These are phyloP conservation scores for Enteromius unitaeniatus DNA, from an alignment of 2,797 vertebrate species.

Conservation along the genomic window DNA sequence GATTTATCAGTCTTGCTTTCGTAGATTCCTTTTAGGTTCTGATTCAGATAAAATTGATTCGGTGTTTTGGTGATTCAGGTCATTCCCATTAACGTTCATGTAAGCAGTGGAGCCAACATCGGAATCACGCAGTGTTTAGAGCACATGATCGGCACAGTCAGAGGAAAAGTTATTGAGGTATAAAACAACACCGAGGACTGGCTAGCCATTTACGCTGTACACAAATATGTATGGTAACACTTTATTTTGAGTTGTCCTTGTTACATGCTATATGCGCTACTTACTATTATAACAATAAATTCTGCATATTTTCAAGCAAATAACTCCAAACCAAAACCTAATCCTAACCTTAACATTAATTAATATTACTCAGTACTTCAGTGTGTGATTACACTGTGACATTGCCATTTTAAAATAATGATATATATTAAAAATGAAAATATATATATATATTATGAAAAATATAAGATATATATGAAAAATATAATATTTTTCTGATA, in stretches of 20 bases:
- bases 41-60: neutral
- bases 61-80: constrained; percentile 77
- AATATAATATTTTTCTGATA: neutral
- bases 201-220: neutral
- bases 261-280: no score
- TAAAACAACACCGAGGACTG: neutral
- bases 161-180: constrained; percentile 96
- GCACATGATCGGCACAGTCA: constrained; percentile 90
- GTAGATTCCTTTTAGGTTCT: neutral
- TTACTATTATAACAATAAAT: no score
- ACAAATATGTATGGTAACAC: neutral
- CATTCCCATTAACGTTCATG: constrained; percentile 87
- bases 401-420: no score
- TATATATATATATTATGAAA: no score
- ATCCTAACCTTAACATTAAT: no score
- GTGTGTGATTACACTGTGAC: no score
- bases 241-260: no score
- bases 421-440: no score
- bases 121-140: constrained; percentile 94
- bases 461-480: no score
- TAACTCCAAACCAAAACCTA: no score
- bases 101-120: constrained; percentile 87
- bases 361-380: no score
- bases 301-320: no score
- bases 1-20: neutral